Evolutionary conservation across 2,113 vertebrate species (phyloP).

Genomic region (Cervus canadensis): DNA sequence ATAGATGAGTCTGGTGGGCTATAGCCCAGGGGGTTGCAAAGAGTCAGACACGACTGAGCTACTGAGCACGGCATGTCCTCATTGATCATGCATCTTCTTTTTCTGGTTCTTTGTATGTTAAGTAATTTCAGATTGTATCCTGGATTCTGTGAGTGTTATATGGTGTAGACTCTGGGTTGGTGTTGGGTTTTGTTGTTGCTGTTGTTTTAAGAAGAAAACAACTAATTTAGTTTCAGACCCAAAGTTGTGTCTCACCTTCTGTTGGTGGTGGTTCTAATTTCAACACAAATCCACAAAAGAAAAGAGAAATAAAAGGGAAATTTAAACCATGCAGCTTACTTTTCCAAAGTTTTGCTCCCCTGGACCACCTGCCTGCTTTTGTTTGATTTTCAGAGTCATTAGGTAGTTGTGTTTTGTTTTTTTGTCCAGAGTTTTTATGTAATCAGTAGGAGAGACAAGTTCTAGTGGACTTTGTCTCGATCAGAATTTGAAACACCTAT

Average conservation of each 20-base stretch:
- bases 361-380: not conserved
- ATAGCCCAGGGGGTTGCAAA: not conserved
- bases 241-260: not conserved
- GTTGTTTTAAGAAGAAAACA: not conserved
- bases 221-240: not conserved
- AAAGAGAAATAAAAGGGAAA: not conserved
- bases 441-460: not conserved
- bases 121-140: not conserved
- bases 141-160: not conserved
- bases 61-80: not conserved
- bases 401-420: not conserved
- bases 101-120: not conserved
- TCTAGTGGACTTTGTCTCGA: not conserved
- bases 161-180: not conserved
- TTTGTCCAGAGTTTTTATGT: not conserved
- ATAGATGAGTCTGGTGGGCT: not conserved
- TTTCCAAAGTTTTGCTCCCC: not conserved
- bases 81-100: not conserved
- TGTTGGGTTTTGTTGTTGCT: not conserved
- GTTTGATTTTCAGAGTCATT: not conserved
- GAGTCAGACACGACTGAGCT: not conserved
- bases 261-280: not conserved
- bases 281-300: not conserved
- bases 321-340: not conserved
- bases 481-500: not conserved